Conservation (phyloP, 2,113 vertebrate genomes). For the Serilophus lunatus region DNA sequence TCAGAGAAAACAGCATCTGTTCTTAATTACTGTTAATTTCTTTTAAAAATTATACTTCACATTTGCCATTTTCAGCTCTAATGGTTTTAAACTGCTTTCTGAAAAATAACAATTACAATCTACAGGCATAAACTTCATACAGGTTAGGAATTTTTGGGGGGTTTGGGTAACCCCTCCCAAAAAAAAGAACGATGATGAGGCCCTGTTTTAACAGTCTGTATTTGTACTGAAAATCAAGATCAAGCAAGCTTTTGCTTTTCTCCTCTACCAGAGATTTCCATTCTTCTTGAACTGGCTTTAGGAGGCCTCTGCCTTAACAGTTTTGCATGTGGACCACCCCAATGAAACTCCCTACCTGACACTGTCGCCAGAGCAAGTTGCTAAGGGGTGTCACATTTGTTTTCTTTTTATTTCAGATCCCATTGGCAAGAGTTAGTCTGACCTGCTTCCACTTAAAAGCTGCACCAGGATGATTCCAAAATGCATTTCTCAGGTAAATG, state of each 20-base stretch:
- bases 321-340: background rate
- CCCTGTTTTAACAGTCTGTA: background rate
- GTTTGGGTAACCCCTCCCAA: background rate
- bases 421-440: background rate
- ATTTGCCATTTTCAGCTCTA: background rate
- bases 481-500: background rate
- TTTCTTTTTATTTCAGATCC: background rate
- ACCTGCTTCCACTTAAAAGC: background rate
- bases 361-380: background rate
- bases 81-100: background rate
- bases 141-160: background rate
- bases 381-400: background rate
- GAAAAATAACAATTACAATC: background rate
- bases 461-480: background rate
- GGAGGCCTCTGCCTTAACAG: accelerated
- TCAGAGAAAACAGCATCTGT: constrained; percentile 10
- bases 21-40: constrained; percentile 27
- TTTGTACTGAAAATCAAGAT: background rate
- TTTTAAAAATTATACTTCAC: background rate
- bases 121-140: background rate
- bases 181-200: background rate
- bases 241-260: background rate
- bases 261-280: background rate
- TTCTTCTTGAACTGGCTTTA: background rate
- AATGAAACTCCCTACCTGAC: background rate